Evolutionary conservation across 2,797 vertebrate genomes (phyloP).

Genomic region (Pantherophis vulpinus): DNA sequence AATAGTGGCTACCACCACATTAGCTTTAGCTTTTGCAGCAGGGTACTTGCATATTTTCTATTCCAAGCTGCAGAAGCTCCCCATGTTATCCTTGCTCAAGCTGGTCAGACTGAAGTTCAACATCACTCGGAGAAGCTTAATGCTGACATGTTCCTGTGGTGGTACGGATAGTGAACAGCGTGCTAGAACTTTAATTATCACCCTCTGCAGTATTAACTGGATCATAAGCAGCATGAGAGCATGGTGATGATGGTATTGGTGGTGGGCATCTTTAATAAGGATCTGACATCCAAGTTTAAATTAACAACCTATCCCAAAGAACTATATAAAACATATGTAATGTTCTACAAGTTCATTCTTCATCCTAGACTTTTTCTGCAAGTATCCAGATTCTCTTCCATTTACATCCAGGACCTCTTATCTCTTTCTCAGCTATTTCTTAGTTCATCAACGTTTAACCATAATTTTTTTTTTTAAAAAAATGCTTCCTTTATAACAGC

Average conservation of each 20-base stretch:
- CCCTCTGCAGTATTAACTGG: neutral
- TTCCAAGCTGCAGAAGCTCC: neutral
- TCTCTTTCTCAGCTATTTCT: neutral
- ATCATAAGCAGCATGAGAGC: neutral
- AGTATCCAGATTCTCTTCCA: neutral
- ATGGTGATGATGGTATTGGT: neutral
- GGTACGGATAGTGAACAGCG: neutral
- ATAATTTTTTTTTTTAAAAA: slow-evolving; percentile 17
- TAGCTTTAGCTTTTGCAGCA: neutral
- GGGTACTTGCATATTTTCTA: neutral
- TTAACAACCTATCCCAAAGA: neutral
- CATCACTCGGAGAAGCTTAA: neutral
- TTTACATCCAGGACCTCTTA: neutral
- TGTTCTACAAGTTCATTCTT: neutral
- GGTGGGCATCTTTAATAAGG: neutral
- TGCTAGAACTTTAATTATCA: neutral
- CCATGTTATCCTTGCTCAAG: neutral
- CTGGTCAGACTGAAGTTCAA: neutral
- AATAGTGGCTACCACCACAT: neutral
- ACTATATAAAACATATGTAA: neutral
- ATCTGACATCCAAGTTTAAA: neutral
- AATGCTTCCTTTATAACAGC: slow-evolving; percentile 33
- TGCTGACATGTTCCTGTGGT: neutral
- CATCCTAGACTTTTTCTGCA: neutral
- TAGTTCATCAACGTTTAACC: slow-evolving; percentile 13